Conservation (phyloP, 2,888 invertebrate species). For the Eristalinus aeneus region DNA sequence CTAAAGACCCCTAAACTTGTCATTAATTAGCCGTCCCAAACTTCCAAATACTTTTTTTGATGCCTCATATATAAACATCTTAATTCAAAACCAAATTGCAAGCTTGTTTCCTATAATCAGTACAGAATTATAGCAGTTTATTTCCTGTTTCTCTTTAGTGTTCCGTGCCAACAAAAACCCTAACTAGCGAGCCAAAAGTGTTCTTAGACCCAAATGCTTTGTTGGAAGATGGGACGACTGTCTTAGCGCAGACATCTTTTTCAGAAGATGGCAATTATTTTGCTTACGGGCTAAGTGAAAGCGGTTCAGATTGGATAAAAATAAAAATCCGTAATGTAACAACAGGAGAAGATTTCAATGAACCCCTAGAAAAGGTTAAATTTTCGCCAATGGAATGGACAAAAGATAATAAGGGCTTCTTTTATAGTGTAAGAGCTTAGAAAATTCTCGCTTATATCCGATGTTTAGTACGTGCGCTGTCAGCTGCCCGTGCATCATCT, state of each 20-base stretch:
- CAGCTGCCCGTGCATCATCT: too few relatives aligned
- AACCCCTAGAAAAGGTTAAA: conserved; percentile 94
- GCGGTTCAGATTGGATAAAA: conserved; percentile 98
- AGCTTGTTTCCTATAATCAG: too few relatives aligned
- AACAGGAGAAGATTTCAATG: conserved; percentile 91
- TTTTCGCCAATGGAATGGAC: conserved; percentile 96
- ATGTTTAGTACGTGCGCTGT: too few relatives aligned
- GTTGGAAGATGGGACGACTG: conserved; percentile 94
- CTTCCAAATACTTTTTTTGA: too few relatives aligned
- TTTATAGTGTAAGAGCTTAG: conserved; percentile 94
- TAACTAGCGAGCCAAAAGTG: conserved; percentile 88
- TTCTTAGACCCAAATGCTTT: conserved; percentile 97
- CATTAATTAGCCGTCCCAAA: too few relatives aligned
- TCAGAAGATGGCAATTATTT: conserved; percentile 94
- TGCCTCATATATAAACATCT: too few relatives aligned
- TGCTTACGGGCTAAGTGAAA: conserved; percentile 95
- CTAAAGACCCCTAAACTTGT: too few relatives aligned
- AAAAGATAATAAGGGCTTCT: conserved; percentile 96
- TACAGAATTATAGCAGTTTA: too few relatives aligned
- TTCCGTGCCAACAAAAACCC: conserved; percentile 91
- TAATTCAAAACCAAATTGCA: too few relatives aligned
- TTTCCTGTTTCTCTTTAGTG: conserved; percentile 85
- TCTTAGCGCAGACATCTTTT: conserved; percentile 88
- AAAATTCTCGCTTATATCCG: too few relatives aligned
- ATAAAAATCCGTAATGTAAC: conserved; percentile 90